A percentile compares a stretch with the other conserved stretches of the same genome.
Evolutionary conservation across 2,888 invertebrate species (phyloP).

Genomic region (Blomia tropicalis): DNA sequence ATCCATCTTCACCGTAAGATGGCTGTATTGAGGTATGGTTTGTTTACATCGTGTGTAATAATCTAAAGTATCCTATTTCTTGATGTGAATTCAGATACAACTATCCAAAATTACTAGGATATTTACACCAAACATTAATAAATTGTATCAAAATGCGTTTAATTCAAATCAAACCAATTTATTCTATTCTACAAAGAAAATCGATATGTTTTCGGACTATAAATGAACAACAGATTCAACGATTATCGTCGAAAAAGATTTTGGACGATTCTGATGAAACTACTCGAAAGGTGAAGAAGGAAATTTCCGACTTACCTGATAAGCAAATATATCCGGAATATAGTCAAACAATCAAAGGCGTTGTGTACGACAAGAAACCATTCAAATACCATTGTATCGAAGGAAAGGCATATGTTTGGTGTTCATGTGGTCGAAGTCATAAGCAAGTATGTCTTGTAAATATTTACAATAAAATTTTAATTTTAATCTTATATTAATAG

Average conservation of each 20-base stretch:
- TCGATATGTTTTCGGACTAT: no score
- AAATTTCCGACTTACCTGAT: slow-evolving; percentile 28
- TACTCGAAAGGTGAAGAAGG: slow-evolving; percentile 20
- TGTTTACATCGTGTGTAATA: no score
- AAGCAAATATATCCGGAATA: slow-evolving; percentile 28
- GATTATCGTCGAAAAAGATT: slow-evolving; percentile 10
- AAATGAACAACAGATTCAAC: no score
- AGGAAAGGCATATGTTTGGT: slow-evolving; percentile 72
- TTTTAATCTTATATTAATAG: slow-evolving; percentile 44
- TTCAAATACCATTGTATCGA: slow-evolving; percentile 55
- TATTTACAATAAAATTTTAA: slow-evolving; percentile 2
- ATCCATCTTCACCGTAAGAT: no score
- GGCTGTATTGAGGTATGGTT: no score
- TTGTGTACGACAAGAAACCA: slow-evolving; percentile 71
- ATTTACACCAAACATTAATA: no score
- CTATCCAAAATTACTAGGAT: no score
- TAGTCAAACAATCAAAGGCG: slow-evolving; percentile 52
- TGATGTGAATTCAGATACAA: no score
- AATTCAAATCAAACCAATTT: no score
- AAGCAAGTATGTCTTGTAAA: slow-evolving; percentile 42
- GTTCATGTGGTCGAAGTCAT: slow-evolving; percentile 80
- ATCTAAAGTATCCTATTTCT: no score
- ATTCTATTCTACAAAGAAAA: no score
- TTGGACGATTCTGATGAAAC: slow-evolving; percentile 23
- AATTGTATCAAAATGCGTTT: no score